Evolutionary conservation across 2,797 vertebrate genomes (phyloP), one percentile per base, ranked within the genome.

Genomic region (Epinephelus awoara): DNA sequence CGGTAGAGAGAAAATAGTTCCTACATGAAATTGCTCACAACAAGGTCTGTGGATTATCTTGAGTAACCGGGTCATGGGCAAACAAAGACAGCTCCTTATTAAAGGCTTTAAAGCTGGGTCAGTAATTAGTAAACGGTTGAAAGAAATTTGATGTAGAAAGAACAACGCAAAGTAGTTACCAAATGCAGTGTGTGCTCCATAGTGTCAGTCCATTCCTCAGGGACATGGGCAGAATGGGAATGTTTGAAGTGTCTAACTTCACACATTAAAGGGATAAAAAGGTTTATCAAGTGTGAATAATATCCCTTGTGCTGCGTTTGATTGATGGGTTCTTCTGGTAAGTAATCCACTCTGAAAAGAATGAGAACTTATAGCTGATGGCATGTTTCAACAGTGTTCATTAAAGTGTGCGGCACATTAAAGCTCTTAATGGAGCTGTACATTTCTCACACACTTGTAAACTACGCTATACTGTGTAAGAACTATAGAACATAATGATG

Each of bases 271-370:
- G 47, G 67, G 38, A 85, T 72, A 69, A 83, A 84, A 72, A 75
- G 75, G n/a, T 82, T 81, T 34, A 79, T 82, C 65, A 67, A 83
- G 73, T 86, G 79, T 27, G 75, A 89, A 85, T 72, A 79, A 85
- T 75, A 63, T 59, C 69, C 68, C 55, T 44, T 66, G 69, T 82
- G 74, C 67, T 77, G 58, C 19, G 17, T 70, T 86, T 86, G 85
- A 91, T 68, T 80, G 85, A 85, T 75, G 63, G 79, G 47, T 49
- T 65, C 63, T 77, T 66, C 38, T 84, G 44, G 55, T 64, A 56
- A 77, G 69, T 65, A 76, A 78, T 76, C 57, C 21, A 63, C 65
- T 79, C 49, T 65, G 73, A 65, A 59, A 29, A 66, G 55, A 71
- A 80, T 15, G 56, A 25, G 50, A 77, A 78, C 50, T 21, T 77